Base-by-base conservation (phyloP, 2,797 vertebrate species). In the Momotus momota region DNA sequence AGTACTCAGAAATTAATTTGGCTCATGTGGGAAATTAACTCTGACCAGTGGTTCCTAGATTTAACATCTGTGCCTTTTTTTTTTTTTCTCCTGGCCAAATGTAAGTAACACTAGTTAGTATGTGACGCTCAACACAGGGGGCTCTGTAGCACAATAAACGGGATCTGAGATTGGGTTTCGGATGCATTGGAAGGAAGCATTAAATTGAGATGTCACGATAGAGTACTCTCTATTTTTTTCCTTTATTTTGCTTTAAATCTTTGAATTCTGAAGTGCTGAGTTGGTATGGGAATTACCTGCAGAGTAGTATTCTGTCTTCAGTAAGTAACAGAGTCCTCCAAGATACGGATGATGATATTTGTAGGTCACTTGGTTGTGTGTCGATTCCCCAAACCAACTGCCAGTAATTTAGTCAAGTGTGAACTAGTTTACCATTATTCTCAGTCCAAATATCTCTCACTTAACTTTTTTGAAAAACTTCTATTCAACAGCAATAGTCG, bases 61-160 rank as follows among this genome's bases (percentile, higher is more conserved):
- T 57, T 80, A 67, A 81, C n/a, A 27, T 61, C 9, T 33, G 49
- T n/a, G n/a, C 57, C 55, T 43, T 73, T 17, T 48, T 29, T 48
- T 29, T 14, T 25, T 49, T 77, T 10, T 48, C 14, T 93, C 62
- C 84, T 85, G 80, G 49, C 62, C 57, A 88, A 80, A 73, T 58
- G 17, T 66, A 94, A 90, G 49, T 51, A 77, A 86, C 92, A 45
- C 46, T 69, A 51, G 77, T 66, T 90, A 88, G 75, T 82, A 72
- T 72, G 90, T 97, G 82, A 60, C 18, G 35, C 85, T 95, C 72
- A 89, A 90, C 89, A 78, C 43, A 97, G 93, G 96, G 85, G 93
- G 85, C 93, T 97, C 90, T 96, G 52, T 78, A 96, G 86, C 78
- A 79, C 93, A 91, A 91, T 82, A 95, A 93, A 96, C 57, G 31